These are phyloP conservation scores for Pseudomugil tenellus DNA, from an alignment of 2,797 vertebrate species.

Conservation along the genomic window DNA sequence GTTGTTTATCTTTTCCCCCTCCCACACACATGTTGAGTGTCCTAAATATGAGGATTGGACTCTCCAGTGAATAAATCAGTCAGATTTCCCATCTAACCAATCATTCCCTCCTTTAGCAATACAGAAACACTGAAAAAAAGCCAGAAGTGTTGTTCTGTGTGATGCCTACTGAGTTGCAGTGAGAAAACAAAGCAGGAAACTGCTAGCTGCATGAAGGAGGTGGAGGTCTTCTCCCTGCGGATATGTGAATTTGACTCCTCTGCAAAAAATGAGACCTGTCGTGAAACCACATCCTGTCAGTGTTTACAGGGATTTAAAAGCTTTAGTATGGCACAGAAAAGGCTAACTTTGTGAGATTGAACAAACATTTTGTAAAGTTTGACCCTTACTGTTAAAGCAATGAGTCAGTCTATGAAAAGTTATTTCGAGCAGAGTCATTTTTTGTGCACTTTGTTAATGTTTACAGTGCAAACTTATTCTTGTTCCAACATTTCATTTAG, in stretches of 20 bases:
- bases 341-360: constrained; percentile 16
- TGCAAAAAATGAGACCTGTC: constrained; percentile 62
- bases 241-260: constrained; percentile 63
- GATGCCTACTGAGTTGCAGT: constrained; percentile 46
- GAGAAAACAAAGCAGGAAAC: constrained; percentile 57
- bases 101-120: constrained; percentile 43
- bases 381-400: constrained; percentile 11
- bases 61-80: constrained; percentile 47
- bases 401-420: constrained; percentile 28
- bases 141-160: constrained; percentile 42
- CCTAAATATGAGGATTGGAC: constrained; percentile 66
- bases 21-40: constrained; percentile 64
- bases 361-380: constrained; percentile 35
- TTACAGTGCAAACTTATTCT: constrained; percentile 57
- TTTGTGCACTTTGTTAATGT: constrained; percentile 24
- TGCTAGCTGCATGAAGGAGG: constrained; percentile 63
- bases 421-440: neutral
- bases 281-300: constrained; percentile 78
- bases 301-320: constrained; percentile 64
- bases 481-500: constrained; percentile 34
- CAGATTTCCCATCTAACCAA: constrained; percentile 58
- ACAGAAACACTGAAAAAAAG: constrained; percentile 42
- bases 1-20: constrained; percentile 64
- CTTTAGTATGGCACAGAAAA: constrained; percentile 43
- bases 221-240: constrained; percentile 68